A percentile compares a stretch with the other conserved stretches of the same genome.
These are phyloP conservation scores for Cacatua alba DNA, from an alignment of 2,113 vertebrate species.

Conservation along the genomic window DNA sequence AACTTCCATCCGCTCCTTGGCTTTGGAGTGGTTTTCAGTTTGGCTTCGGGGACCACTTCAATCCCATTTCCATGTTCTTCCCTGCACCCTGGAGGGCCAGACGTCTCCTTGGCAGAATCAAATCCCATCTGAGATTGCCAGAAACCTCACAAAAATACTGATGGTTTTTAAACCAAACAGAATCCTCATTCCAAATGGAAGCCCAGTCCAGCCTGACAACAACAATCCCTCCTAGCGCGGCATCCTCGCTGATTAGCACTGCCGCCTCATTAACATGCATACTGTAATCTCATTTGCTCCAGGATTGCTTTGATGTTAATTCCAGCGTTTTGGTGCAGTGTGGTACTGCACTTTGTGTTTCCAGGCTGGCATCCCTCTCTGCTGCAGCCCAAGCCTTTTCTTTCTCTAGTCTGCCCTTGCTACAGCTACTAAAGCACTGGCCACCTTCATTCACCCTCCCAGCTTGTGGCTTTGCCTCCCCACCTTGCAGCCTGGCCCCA, in stretches of 20 bases:
- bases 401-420: not conserved
- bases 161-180: constrained; percentile 33
- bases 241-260: constrained; percentile 53
- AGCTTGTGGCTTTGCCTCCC: not conserved
- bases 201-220: constrained; percentile 38
- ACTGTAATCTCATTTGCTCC: constrained; percentile 70
- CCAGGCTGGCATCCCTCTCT: not conserved
- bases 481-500: not conserved
- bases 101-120: constrained; percentile 44
- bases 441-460: not conserved
- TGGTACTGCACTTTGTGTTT: constrained; percentile 55
- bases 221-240: constrained; percentile 30
- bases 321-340: constrained; percentile 69
- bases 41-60: constrained; percentile 57
- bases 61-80: constrained; percentile 54
- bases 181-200: constrained; percentile 9
- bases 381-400: not conserved
- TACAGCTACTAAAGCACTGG: not conserved
- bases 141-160: constrained; percentile 32
- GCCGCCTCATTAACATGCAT: constrained; percentile 72
- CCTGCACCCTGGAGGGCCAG: constrained; percentile 36
- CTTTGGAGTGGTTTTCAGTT: constrained; percentile 47
- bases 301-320: constrained; percentile 74
- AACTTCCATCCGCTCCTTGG: constrained; percentile 39
- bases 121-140: constrained; percentile 35